Conservation (phyloP, 2,113 vertebrate genomes). For the Ellobius talpinus region DNA sequence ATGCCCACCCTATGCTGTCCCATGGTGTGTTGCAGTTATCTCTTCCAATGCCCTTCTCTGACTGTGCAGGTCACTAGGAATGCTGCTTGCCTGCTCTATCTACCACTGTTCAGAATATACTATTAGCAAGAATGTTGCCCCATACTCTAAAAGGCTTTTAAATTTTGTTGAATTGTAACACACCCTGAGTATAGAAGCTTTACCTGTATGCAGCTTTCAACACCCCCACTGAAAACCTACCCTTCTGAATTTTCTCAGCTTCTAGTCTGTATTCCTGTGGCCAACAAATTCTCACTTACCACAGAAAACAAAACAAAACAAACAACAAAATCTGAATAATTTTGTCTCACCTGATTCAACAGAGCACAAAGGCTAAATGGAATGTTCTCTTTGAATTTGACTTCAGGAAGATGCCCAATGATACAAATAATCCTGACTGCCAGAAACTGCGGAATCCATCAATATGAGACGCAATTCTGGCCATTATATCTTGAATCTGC, state of each 20-base stretch:
- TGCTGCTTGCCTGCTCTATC: neutral
- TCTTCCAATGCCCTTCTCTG: neutral
- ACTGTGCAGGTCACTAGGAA: neutral
- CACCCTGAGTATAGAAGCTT: neutral
- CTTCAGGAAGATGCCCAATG: constrained; percentile 26
- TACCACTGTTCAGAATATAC: constrained; percentile 12
- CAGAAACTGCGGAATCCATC: neutral
- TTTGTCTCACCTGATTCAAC: constrained; percentile 30
- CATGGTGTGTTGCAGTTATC: neutral
- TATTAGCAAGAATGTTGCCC: neutral
- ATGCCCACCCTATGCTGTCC: neutral
- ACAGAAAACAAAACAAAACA: neutral
- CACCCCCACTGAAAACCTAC: neutral
- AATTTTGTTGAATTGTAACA: constrained; percentile 6
- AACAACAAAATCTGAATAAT: constrained; percentile 46
- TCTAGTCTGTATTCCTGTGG: neutral
- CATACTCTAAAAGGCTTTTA: neutral
- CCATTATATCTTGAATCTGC: neutral
- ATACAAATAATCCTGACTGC: neutral
- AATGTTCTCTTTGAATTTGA: constrained; percentile 59
- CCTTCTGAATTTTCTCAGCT: constrained; percentile 3
- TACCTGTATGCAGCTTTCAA: neutral
- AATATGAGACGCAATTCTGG: neutral
- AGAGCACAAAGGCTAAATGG: constrained; percentile 51
- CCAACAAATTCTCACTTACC: constrained; percentile 65